Base-by-base conservation (phyloP, 2,797 vertebrate species). In the Sebastes baramenuke region DNA sequence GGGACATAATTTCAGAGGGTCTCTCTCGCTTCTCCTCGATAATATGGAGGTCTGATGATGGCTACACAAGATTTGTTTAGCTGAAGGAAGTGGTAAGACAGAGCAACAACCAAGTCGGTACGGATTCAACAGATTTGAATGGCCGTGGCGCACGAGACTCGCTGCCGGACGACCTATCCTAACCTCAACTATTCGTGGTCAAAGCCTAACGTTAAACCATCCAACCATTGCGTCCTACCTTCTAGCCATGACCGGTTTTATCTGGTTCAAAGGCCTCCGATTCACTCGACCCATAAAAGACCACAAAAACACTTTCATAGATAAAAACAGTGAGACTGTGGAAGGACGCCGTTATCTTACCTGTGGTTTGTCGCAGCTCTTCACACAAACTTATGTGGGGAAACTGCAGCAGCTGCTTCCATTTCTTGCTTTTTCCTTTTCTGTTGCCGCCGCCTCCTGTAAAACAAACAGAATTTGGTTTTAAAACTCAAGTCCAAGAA, bases 341-440 rank as follows among this genome's bases (percentile, higher is more conserved):
- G 10, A 8, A 12, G 10, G 12, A 4, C 0, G 0, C 3, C 0
- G 14, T 32, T 2, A 5, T 71, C 95, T 96, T 93, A 99, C 98
- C 98, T 3, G 97, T 94, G 70, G 64, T 95, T 68, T 96, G 97
- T 42, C 98, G 97, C 22, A 99, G 96, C 82, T 99, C 98, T 83
- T 98, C 98, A 2, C 98, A 99, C 87, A 97, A 91, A 91, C 98
- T 99, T 76, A 99, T 96, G 83, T 99, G 98, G 20, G 98, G 98
- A 52, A 99, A 99, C 94, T 98, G 98, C 34, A 99, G 95, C 97
- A 99, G 98, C 95, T 99, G 97, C 82, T 98, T 97, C 98, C 98
- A 99, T 95, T 99, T 99, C 95, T 99, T 99, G 90, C 98, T 99
- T 88, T 99, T 99, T 90, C 98, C 98, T 95, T 99, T 99, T 85